Evolutionary conservation across 2,888 invertebrate genomes (phyloP).

Genomic region (Protula sp.): DNA sequence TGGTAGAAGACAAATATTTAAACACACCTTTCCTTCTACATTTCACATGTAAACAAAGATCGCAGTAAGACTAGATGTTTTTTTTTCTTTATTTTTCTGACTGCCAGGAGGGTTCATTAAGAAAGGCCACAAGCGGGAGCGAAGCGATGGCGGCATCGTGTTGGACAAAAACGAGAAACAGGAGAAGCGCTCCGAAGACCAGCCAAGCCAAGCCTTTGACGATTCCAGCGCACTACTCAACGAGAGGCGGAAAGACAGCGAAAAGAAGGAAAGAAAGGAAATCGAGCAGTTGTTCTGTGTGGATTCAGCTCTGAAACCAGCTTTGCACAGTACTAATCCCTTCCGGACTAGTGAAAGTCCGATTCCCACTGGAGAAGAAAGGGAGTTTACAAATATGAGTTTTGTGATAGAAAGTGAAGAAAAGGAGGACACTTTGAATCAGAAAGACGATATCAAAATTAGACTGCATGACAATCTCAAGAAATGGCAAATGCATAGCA

Average conservation of each 20-base stretch:
- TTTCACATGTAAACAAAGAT: too few relatives aligned
- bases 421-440: background rate
- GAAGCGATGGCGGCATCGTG: background rate
- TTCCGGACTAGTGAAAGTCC: background rate
- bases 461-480: too few relatives aligned
- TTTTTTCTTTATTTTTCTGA: too few relatives aligned
- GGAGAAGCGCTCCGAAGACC: background rate
- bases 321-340: too few relatives aligned
- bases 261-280: background rate
- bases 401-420: background rate
- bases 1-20: too few relatives aligned
- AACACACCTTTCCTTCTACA: too few relatives aligned
- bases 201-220: too few relatives aligned
- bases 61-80: too few relatives aligned
- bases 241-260: background rate
- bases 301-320: too few relatives aligned
- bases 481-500: background rate
- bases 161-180: background rate
- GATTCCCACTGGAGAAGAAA: background rate
- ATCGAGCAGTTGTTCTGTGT: too few relatives aligned
- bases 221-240: background rate
- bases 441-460: too few relatives aligned
- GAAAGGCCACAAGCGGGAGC: background rate
- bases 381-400: background rate
- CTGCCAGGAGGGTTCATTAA: too few relatives aligned